A percentile compares a stretch with the other conserved stretches of the same genome.
phyloP scores from a whole-genome alignment of 2,797 vertebrate genomes.

The Paramormyrops hopkinsi region DNA sequence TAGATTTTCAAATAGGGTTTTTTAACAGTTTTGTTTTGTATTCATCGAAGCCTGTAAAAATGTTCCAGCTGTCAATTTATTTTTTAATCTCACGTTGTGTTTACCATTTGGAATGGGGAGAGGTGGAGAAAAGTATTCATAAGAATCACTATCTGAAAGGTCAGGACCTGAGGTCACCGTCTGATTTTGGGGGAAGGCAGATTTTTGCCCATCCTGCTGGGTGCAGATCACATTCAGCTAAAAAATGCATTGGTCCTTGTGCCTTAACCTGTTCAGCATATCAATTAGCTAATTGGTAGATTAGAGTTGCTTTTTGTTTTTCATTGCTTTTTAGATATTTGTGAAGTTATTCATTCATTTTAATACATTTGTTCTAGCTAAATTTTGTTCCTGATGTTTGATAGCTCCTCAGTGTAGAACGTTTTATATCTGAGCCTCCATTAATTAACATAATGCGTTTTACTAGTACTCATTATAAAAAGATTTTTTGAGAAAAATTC shows the following conservation, averaged over 20 bases:
- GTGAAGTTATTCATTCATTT: not conserved
- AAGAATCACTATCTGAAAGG: slow-evolving; percentile 7
- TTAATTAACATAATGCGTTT: not conserved
- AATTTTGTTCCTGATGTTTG: not conserved
- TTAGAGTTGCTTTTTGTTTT: slow-evolving; percentile 9
- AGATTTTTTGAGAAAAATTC: not conserved
- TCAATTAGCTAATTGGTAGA: not conserved
- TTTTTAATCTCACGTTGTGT: not conserved
- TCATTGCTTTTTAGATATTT: slow-evolving; percentile 8
- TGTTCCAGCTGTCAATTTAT: not conserved
- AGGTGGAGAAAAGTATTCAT: not conserved
- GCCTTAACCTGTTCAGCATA: slow-evolving; percentile 16
- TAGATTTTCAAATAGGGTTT: not conserved
- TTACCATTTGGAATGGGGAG: slow-evolving; percentile 1
- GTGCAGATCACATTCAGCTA: not conserved
- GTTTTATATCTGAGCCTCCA: slow-evolving; percentile 11
- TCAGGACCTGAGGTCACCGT: slow-evolving; percentile 5
- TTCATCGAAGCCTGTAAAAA: not conserved
- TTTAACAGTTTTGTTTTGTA: slow-evolving; percentile 4
- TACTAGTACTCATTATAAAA: slow-evolving; percentile 9
- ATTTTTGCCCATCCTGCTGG: not conserved
- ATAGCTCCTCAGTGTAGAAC: slow-evolving; percentile 6
- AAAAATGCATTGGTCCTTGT: slow-evolving; percentile 10
- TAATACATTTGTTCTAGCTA: not conserved
- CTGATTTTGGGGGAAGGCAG: not conserved